These are phyloP conservation scores for Diadegma fenestrale DNA, from an alignment of 2,888 invertebrate species.

Conservation along the genomic window DNA sequence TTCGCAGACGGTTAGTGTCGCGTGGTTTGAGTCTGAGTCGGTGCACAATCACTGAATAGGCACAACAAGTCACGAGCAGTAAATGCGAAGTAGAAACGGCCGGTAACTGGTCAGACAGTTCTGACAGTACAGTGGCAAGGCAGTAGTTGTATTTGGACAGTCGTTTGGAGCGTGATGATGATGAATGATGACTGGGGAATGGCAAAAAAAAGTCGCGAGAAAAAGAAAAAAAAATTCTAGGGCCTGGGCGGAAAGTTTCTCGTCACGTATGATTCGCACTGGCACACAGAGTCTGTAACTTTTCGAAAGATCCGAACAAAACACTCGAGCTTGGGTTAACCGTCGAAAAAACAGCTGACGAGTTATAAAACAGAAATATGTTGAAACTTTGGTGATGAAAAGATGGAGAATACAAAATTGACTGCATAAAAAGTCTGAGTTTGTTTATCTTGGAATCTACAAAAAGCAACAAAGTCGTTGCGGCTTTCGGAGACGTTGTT, in stretches of 20 bases:
- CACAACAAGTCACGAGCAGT: slow-evolving; percentile 53
- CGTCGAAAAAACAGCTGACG: slow-evolving; percentile 7
- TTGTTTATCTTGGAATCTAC: neutral
- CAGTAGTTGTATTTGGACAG: slow-evolving; percentile 12
- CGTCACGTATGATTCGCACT: slow-evolving; percentile 27
- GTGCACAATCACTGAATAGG: slow-evolving; percentile 67
- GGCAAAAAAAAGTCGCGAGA: neutral
- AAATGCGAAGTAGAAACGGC: slow-evolving; percentile 47
- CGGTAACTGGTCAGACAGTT: slow-evolving; percentile 52
- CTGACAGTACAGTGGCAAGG: neutral
- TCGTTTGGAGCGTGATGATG: slow-evolving; percentile 12
- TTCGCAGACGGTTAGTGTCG: slow-evolving; percentile 8
- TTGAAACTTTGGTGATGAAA: neutral
- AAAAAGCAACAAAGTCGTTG: slow-evolving; percentile 15
- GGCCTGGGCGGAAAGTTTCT: slow-evolving; percentile 6
- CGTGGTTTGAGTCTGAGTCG: slow-evolving; percentile 18
- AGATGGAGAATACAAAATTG: neutral
- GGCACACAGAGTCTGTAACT: slow-evolving; percentile 31
- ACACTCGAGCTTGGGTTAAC: slow-evolving; percentile 36
- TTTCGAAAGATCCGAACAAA: slow-evolving; percentile 24
- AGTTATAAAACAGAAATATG: neutral
- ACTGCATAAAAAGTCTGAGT: neutral
- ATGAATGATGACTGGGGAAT: slow-evolving; percentile 3
- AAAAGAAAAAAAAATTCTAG: neutral
- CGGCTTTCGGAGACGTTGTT: slow-evolving; percentile 49